Evolutionary conservation across 2,113 vertebrate genomes (phyloP).

Genomic region (Nannobrachium achirus): DNA sequence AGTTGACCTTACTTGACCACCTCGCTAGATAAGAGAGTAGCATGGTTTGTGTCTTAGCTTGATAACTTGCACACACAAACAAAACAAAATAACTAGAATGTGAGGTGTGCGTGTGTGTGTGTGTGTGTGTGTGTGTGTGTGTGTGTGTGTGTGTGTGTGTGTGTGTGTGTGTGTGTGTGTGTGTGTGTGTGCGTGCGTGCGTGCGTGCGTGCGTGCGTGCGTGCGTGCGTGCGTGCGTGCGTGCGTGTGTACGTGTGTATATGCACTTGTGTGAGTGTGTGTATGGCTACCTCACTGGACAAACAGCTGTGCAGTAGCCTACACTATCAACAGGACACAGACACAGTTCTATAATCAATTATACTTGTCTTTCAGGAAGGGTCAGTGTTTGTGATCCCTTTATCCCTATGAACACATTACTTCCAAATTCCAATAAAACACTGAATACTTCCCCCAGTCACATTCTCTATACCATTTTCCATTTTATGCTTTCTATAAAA

Average conservation of each 20-base stretch:
- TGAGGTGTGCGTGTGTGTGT: neutral
- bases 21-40: neutral
- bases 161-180: neutral
- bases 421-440: neutral
- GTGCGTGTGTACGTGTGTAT: neutral
- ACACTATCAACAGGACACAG: slow-evolving; percentile 42
- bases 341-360: slow-evolving; percentile 12
- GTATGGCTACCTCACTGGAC: slow-evolving; percentile 6
- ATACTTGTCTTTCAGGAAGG: neutral
- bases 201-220: neutral
- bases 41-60: neutral
- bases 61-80: neutral
- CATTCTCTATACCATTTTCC: no score
- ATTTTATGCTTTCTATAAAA: no score
- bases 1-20: neutral
- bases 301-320: neutral
- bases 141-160: slow-evolving; percentile 3
- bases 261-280: neutral
- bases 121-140: neutral
- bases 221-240: neutral
- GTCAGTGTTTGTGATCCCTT: neutral
- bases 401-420: neutral
- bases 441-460: no score
- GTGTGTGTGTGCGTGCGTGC: neutral
- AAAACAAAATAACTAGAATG: no score